Evolutionary conservation across 2,113 vertebrate species (phyloP).

Genomic region (Engraulis encrasicolus): DNA sequence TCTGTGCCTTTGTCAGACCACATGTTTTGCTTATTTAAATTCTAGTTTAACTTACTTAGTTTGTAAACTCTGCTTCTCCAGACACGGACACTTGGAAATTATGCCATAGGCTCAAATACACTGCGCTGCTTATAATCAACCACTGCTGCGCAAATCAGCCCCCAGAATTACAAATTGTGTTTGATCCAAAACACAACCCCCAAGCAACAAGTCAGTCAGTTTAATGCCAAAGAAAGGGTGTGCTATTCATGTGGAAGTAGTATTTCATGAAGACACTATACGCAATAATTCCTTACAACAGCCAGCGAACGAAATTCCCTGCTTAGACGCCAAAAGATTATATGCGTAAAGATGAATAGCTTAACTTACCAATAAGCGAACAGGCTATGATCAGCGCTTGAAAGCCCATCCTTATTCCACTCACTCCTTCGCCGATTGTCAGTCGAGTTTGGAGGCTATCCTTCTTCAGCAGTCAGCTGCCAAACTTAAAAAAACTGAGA

Average conservation of each 20-base stretch:
- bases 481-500: neutral
- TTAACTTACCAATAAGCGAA: slow-evolving; percentile 71
- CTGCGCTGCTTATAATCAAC: neutral
- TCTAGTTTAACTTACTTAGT: too few relatives aligned
- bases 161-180: neutral
- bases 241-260: too few relatives aligned
- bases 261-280: too few relatives aligned
- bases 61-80: neutral
- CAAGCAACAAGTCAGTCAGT: neutral
- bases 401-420: slow-evolving; percentile 69
- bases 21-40: too few relatives aligned
- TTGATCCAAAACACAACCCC: neutral
- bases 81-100: neutral
- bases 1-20: too few relatives aligned
- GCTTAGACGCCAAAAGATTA: slow-evolving; percentile 6
- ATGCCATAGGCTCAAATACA: neutral
- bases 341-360: neutral
- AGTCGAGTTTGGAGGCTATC: neutral
- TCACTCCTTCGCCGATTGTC: neutral
- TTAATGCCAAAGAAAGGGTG: neutral
- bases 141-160: neutral
- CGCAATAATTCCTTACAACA: too few relatives aligned
- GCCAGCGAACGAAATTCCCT: neutral
- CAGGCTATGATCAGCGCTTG: slow-evolving; percentile 67
- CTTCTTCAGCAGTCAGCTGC: neutral